Evolutionary conservation across 2,113 vertebrate species (phyloP), one percentile per base, ranked within the genome.

Genomic region (Seriola aureovittata): DNA sequence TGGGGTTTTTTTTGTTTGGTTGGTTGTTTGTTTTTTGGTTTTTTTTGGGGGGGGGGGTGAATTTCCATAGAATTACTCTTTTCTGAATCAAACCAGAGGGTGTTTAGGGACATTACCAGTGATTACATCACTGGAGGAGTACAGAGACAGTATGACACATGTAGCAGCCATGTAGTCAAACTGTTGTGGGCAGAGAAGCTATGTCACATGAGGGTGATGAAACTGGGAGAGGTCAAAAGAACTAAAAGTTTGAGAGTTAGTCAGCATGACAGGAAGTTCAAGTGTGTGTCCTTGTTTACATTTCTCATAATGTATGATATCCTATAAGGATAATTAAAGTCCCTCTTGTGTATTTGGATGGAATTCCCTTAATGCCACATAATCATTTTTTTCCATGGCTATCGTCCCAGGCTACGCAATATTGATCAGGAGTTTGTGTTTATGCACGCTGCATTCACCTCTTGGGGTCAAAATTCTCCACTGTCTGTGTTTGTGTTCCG

Each of bases 161-260:
- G 23, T 9, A 13, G 29, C 23, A 60, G 44, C 12, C 10, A 5
- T 75, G 71, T 10, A 13, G 25, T 54, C 32, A 55, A 19, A 38
- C 9, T 10, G 25, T 38, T 68, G 25, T 40, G 13, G 66, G n/a
- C 11, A 63, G 59, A 54, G 13, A 67, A 29, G 63, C 4, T 0
- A 1, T 42, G 52, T 68, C 65, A 66, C 40, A 80, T 62, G 58
- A 32, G 25, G 29, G 3, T 63, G 79, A 79, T 62, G 78, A 82
- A 75, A 68, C 48, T 64, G 62, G 85, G 84, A 55, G 86, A 67
- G 67, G 36, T 62, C 40, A 23, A 60, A 63, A 34, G 25, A 58
- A n/a, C 6, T 13, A 17, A 46, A 71, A n/a, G 5, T n/a, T 59
- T 11, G 10, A 25, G 55, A 17, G 36, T 54, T 46, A 55, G 17